These are phyloP conservation scores for Anoncus sp. DNA, from an alignment of 2,888 invertebrate species.

Conservation along the genomic window DNA sequence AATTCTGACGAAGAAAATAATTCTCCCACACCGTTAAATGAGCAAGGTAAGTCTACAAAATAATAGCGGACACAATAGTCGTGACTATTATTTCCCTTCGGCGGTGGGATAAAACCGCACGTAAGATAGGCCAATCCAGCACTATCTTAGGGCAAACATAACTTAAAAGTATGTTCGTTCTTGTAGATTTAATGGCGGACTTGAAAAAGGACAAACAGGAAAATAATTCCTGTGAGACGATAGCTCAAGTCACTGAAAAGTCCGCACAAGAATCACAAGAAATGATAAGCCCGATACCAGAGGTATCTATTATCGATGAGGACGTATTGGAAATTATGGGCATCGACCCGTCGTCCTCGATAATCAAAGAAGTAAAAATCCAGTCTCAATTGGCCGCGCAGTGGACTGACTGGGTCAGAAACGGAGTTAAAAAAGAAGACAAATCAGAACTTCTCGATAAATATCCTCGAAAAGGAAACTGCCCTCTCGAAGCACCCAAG, in stretches of 20 bases:
- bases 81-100: conserved; percentile 8
- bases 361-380: conserved; percentile 35
- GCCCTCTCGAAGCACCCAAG: conserved; percentile 48
- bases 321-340: background rate
- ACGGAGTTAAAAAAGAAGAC: conserved; percentile 43
- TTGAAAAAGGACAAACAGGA: background rate
- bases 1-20: background rate
- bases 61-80: background rate
- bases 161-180: conserved; percentile 18
- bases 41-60: conserved; percentile 1
- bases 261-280: conserved; percentile 19
- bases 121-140: conserved; percentile 17
- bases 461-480: conserved; percentile 16
- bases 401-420: conserved; percentile 36
- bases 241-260: conserved; percentile 11
- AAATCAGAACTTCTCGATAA: no score
- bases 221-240: background rate
- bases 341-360: conserved; percentile 8
- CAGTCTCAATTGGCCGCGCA: conserved; percentile 37
- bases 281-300: background rate
- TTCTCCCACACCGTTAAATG: background rate
- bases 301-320: conserved; percentile 2
- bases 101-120: conserved; percentile 7
- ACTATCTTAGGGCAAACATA: conserved; percentile 17
- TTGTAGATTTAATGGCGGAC: conserved; percentile 24